Base-by-base conservation (phyloP, 2,797 vertebrate genomes). In the Bufotes viridis region DNA sequence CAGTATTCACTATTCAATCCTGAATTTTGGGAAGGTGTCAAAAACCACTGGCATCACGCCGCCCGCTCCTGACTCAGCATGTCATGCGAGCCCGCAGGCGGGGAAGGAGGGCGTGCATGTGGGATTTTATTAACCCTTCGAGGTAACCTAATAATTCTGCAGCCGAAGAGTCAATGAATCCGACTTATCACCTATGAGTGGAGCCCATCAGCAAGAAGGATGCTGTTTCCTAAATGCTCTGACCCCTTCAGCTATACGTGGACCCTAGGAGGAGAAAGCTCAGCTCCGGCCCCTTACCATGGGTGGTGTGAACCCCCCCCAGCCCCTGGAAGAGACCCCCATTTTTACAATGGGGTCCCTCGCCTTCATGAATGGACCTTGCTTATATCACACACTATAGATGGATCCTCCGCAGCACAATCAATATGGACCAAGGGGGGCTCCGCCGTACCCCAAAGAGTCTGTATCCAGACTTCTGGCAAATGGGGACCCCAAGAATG, bases 51-150 rank as follows among this genome's bases (percentile, higher is more conserved):
- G 82, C 82, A 84, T 42, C 53, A 1, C 2, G 24, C 51, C 53
- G 67, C 67, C 18, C 2, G 67, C 24, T 74, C n/a, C 67, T 84
- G 82, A 84, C 82, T 84, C 82, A 84, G 82, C 82, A 60, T 55
- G 53, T 84, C 53, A 72, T 84, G 67, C 42, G 82, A 29, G 81
- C n/a, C 63, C 7, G 17, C 24, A 1, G 82, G 24, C 34, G 82
- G 26, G 76, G 60, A 20, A 65, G 20, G 55, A 24, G 76, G 60
- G 60, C 3, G 10, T 4, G 24, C 15, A 17, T 6, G 24, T 55
- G 49, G 24, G 65, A 18, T 70, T 69, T 20, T 65, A 53, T 82
- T 82, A 82, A 82, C 81, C 51, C n/a, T 57, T 70, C 15, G 2
- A 12, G 24, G 26, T 18, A 4, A 24, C 20, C 72, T 75, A 51